Base-by-base conservation (phyloP, 2,888 invertebrate species). In the Girardia tigrina region DNA sequence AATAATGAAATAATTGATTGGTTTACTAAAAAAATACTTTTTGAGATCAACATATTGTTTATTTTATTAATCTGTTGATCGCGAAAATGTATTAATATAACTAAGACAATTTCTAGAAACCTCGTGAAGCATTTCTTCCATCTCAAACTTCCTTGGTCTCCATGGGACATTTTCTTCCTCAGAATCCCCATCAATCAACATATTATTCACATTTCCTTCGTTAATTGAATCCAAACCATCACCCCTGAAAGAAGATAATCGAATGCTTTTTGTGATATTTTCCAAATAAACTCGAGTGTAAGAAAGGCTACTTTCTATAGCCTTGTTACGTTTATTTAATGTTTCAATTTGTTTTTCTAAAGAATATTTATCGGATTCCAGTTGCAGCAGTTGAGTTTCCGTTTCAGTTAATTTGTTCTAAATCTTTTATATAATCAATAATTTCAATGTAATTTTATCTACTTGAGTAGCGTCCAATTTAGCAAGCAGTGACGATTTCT, bases 401-500 rank as follows among this genome's bases (percentile, higher is more conserved):
- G 56, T 56, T 56, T 71, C 28, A 2, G 29, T 12, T 27, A 71
- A 71, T 28, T 71, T 28, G 23, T 71, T 71, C 29, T 27, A 20
- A 26, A 70, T 70, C 20, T 14, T 12, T 23, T 20, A 70, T 70
- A 8, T 20, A n/a, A 12, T 8, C 70, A 6, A 8, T 12, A 70
- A 23, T 23, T 69, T 6, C 26, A 20, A 74, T n/a, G 16, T 12
- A 8, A n/a, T 14, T 26, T 8, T 56, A 16, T 70, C 26, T 76
- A 81, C 82, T 80, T 82, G 81, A 23, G 80, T 71, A 27, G 81
- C 81, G 26, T 80, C 80, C 0, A 79, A 36, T 56, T 78, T 79
- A 1, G 79, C 78, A 56, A 81, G 80, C 72, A 80, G 74, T 16
- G 75, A 77, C 8, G 81, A 78, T 28, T 79, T 78, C 69, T 78